Evolutionary conservation across 2,888 invertebrate genomes (phyloP).

Genomic region (Lepeophtheirus nordmannii): DNA sequence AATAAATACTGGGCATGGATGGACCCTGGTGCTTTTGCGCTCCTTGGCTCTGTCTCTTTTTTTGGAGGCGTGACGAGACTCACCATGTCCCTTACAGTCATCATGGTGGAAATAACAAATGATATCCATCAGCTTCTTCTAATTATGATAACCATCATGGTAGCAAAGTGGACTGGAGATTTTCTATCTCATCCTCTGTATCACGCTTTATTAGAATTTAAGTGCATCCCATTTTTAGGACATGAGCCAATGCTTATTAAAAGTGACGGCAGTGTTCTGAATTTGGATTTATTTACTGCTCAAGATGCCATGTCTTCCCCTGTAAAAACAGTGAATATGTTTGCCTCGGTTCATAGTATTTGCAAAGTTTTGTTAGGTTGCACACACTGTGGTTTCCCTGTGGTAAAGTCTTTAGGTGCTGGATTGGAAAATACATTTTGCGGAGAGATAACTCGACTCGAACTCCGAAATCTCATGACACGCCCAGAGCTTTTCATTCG

Average conservation of each 20-base stretch:
- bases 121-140: constrained; percentile 38
- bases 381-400: constrained; percentile 36
- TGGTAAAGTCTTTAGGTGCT: constrained; percentile 31
- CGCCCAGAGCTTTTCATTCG: constrained; percentile 24
- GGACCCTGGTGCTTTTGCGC: constrained; percentile 38
- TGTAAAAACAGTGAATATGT: constrained; percentile 31
- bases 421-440: constrained; percentile 24
- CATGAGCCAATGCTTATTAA: constrained; percentile 32
- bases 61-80: constrained; percentile 38
- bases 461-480: constrained; percentile 25
- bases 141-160: constrained; percentile 38
- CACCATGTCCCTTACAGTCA: constrained; percentile 31
- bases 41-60: constrained; percentile 38
- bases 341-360: constrained; percentile 31
- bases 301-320: constrained; percentile 35
- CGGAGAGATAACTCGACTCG: constrained; percentile 24
- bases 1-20: constrained; percentile 36
- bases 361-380: constrained; percentile 34
- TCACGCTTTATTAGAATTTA: constrained; percentile 36
- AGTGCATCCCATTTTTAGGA: constrained; percentile 38
- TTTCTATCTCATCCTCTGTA: constrained; percentile 37
- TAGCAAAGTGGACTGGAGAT: constrained; percentile 38
- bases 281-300: constrained; percentile 34
- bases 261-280: constrained; percentile 29
- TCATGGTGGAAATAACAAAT: constrained; percentile 36